phyloP scores from a whole-genome alignment of 1,140 invertebrate species.

The Trichoplusia ni region DNA sequence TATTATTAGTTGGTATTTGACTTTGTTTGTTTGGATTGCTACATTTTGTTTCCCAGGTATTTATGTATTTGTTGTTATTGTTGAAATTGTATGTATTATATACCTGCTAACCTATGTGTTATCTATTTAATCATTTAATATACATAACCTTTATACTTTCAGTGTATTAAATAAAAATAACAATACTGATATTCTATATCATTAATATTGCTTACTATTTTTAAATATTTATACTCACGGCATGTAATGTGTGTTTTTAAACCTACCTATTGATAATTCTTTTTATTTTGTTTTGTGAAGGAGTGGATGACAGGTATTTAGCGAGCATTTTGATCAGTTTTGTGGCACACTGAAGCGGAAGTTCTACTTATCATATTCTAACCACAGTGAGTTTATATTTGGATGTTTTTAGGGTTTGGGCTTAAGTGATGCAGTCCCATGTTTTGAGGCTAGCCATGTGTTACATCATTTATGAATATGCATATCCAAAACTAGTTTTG shows the following conservation, averaged over 20 bases:
- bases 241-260: conserved; percentile 27
- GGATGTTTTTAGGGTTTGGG: conserved; percentile 27
- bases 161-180: no score
- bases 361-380: conserved; percentile 44
- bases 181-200: no score
- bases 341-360: conserved; percentile 49
- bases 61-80: no score
- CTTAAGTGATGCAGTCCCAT: not conserved
- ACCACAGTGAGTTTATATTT: conserved; percentile 59
- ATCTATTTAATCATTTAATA: no score
- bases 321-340: conserved; percentile 50
- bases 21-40: no score
- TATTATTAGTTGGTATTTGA: no score
- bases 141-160: no score
- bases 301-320: conserved; percentile 54
- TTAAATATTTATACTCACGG: conserved; percentile 18
- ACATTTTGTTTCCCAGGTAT: no score
- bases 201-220: conserved; percentile 13
- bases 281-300: conserved; percentile 48
- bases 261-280: conserved; percentile 31
- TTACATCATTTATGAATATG: not conserved
- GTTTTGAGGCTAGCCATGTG: not conserved
- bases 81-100: no score
- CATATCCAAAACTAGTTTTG: no score
- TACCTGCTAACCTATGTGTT: no score